phyloP scores from a whole-genome alignment of 2,888 invertebrate species.

The Drosophila limbata region DNA sequence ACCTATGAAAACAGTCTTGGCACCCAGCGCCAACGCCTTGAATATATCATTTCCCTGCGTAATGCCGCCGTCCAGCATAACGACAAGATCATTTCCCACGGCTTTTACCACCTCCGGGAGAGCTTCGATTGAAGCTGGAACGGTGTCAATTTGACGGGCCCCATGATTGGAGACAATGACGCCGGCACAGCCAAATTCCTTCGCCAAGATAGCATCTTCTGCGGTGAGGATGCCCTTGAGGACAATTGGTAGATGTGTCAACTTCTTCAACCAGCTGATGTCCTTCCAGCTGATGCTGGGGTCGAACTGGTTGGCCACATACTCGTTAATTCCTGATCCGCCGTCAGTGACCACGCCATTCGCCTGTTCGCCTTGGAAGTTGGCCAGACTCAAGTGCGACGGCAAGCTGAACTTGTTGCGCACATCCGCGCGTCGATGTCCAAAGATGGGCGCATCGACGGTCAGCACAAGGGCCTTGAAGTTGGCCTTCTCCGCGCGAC shows the following conservation, averaged over 20 bases:
- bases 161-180: slow-evolving; percentile 98
- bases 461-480: slow-evolving; percentile 95
- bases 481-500: slow-evolving; percentile 92
- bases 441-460: slow-evolving; percentile 95
- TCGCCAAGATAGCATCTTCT: slow-evolving; percentile 93
- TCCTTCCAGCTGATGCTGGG: slow-evolving; percentile 94
- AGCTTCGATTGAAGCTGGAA: slow-evolving; percentile 93
- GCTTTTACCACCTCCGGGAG: slow-evolving; percentile 92
- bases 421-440: slow-evolving; percentile 92
- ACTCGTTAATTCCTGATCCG: slow-evolving; percentile 91
- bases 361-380: slow-evolving; percentile 88
- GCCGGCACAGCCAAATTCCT: slow-evolving; percentile 90
- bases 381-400: slow-evolving; percentile 92
- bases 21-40: slow-evolving; percentile 96
- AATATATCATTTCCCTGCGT: slow-evolving; percentile 94
- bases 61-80: slow-evolving; percentile 95
- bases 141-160: slow-evolving; percentile 90
- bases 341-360: slow-evolving; percentile 73
- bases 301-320: slow-evolving; percentile 92
- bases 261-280: slow-evolving; percentile 93
- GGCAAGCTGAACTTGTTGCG: slow-evolving; percentile 94
- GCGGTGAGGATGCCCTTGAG: slow-evolving; percentile 94
- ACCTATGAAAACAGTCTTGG: slow-evolving; percentile 95
- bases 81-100: slow-evolving; percentile 89
- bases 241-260: slow-evolving; percentile 91